These are phyloP conservation scores for Epistrophe eligans DNA, from an alignment of 2,888 invertebrate species.

Conservation along the genomic window DNA sequence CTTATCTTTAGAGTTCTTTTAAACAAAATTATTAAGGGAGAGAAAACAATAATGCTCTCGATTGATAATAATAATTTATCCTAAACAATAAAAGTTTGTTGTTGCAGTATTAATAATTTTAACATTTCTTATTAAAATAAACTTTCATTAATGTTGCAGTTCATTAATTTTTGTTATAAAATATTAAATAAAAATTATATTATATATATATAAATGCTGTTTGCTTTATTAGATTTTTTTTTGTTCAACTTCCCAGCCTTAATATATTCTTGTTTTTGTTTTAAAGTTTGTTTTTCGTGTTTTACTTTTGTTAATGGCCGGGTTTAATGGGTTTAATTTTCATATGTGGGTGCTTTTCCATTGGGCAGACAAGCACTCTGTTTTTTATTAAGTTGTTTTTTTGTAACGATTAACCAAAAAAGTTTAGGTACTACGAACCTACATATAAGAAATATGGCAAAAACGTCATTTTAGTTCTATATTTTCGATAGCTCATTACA, in stretches of 20 bases:
- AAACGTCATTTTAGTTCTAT: too few relatives aligned
- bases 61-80: not conserved
- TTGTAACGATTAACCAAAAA: too few relatives aligned
- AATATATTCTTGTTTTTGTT: not conserved
- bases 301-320: not conserved
- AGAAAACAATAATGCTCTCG: not conserved
- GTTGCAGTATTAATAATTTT: constrained; percentile 2
- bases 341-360: too few relatives aligned
- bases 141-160: not conserved
- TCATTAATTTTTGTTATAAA: not conserved
- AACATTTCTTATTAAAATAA: not conserved
- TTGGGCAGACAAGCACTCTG: too few relatives aligned
- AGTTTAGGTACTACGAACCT: too few relatives aligned
- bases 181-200: not conserved
- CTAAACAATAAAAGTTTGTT: constrained; percentile 1
- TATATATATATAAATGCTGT: not conserved
- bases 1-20: not conserved
- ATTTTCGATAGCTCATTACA: too few relatives aligned
- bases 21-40: not conserved
- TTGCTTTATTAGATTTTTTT: constrained; percentile 1
- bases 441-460: too few relatives aligned
- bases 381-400: too few relatives aligned
- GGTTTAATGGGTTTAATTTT: not conserved
- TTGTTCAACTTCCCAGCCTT: not conserved
- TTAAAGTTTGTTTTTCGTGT: not conserved